Percentiles rank a stretch among this genome's conserved stretches.
phyloP scores from a whole-genome alignment of 2,888 invertebrate species.

The Dysmachus trigonus region DNA sequence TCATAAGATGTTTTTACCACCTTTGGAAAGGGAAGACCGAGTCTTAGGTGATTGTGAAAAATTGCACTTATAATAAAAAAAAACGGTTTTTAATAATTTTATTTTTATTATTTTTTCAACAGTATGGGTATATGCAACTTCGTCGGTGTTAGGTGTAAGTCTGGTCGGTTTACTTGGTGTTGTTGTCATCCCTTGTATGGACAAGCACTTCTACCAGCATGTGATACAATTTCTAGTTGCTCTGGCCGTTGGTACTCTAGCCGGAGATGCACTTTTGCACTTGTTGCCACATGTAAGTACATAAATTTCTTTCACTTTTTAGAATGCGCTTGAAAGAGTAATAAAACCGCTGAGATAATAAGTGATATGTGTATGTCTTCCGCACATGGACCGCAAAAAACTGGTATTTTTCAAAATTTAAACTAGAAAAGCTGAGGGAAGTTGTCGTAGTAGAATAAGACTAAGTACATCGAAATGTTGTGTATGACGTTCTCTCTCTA shows the following conservation, averaged over 20 bases:
- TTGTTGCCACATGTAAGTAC: slow-evolving; percentile 83
- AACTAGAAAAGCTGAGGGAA: too few relatives aligned
- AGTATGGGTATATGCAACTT: slow-evolving; percentile 86
- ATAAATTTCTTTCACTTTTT: neutral
- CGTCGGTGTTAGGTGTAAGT: slow-evolving; percentile 85
- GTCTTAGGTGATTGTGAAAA: slow-evolving; percentile 56
- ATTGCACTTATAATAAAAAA: neutral
- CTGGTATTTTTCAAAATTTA: too few relatives aligned
- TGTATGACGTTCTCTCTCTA: too few relatives aligned
- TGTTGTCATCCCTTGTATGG: slow-evolving; percentile 91
- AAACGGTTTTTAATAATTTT: neutral
- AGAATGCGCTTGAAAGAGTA: neutral
- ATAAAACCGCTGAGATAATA: neutral
- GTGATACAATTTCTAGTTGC: slow-evolving; percentile 91
- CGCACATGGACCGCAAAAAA: too few relatives aligned
- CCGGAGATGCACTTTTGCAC: slow-evolving; percentile 92
- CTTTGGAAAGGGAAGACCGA: slow-evolving; percentile 52
- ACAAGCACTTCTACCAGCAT: slow-evolving; percentile 86
- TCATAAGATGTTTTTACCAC: slow-evolving; percentile 51
- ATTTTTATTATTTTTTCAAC: slow-evolving; percentile 48
- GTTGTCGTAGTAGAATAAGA: too few relatives aligned
- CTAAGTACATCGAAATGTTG: too few relatives aligned
- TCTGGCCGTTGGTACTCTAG: slow-evolving; percentile 88
- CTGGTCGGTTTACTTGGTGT: slow-evolving; percentile 88
- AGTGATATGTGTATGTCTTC: too few relatives aligned